Percentiles rank a stretch among this genome's conserved stretches.
phyloP scores from a whole-genome alignment of 2,888 invertebrate species.

The Epiblema foenella region DNA sequence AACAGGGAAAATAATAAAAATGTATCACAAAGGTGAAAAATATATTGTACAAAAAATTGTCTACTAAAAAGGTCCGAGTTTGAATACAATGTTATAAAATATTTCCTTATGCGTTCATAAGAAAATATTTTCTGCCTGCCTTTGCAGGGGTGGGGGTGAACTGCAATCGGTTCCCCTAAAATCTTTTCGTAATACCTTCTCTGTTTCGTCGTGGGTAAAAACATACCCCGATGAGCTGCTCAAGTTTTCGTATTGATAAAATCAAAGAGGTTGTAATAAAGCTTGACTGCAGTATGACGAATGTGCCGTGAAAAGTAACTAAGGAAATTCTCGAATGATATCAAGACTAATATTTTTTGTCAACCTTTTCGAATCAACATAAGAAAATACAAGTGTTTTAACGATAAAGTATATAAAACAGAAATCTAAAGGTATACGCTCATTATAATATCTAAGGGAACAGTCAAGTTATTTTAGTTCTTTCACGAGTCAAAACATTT shows the following conservation, averaged over 20 bases:
- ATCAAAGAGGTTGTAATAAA: conserved; percentile 56
- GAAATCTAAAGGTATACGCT: not conserved
- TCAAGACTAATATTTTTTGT: not conserved
- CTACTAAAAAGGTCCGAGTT: no score
- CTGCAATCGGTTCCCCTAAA: conserved; percentile 38
- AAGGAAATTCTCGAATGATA: conserved; percentile 16
- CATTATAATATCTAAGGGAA: not conserved
- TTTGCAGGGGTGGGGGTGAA: not conserved
- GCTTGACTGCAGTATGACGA: conserved; percentile 59
- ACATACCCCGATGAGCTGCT: conserved; percentile 32
- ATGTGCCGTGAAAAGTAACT: conserved; percentile 44
- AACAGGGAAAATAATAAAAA: not conserved
- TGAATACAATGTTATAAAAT: not conserved
- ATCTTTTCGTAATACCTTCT: conserved; percentile 42
- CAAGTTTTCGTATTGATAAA: conserved; percentile 52
- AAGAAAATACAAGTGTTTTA: not conserved
- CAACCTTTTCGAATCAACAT: not conserved
- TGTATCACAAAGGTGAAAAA: no score
- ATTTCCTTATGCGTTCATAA: no score
- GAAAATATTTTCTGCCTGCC: no score
- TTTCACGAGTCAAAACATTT: conserved; percentile 2
- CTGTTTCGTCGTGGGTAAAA: no score
- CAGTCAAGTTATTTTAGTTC: not conserved
- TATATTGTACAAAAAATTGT: not conserved
- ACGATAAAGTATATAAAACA: not conserved